These are phyloP conservation scores for Siphonodentalium dalli DNA, from an alignment of 2,888 invertebrate species.

Conservation along the genomic window DNA sequence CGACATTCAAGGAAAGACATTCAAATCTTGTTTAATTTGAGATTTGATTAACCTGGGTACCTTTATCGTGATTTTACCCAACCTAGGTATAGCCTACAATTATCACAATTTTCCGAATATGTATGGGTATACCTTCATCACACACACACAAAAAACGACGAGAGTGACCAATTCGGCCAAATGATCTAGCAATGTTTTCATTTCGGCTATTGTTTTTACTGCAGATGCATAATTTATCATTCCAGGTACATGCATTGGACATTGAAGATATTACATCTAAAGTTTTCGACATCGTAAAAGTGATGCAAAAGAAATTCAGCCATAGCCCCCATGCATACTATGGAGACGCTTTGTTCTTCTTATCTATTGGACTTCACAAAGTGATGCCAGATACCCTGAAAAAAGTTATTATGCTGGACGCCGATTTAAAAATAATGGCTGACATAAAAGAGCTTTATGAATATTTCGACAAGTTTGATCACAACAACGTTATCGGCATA, in stretches of 20 bases:
- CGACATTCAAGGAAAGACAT: no score
- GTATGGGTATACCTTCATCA: no score
- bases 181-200: no score
- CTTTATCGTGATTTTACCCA: no score
- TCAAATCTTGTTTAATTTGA: no score
- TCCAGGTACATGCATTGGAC: slow-evolving; percentile 71
- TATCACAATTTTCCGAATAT: no score
- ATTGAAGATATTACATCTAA: slow-evolving; percentile 71
- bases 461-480: slow-evolving; percentile 74
- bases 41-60: no score
- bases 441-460: slow-evolving; percentile 74
- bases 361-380: slow-evolving; percentile 77
- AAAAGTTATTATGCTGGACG: slow-evolving; percentile 77
- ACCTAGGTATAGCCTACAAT: no score
- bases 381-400: slow-evolving; percentile 73
- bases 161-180: no score
- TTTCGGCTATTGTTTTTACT: no score
- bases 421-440: slow-evolving; percentile 77
- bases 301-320: slow-evolving; percentile 76
- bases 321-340: slow-evolving; percentile 78
- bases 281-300: slow-evolving; percentile 72
- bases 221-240: no score
- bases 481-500: slow-evolving; percentile 71
- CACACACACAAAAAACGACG: no score
- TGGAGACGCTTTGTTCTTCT: slow-evolving; percentile 79